Evolutionary conservation across 2,888 invertebrate genomes (phyloP), one percentile per base, ranked within the genome.

Genomic region (Stratiomys singularior): DNA sequence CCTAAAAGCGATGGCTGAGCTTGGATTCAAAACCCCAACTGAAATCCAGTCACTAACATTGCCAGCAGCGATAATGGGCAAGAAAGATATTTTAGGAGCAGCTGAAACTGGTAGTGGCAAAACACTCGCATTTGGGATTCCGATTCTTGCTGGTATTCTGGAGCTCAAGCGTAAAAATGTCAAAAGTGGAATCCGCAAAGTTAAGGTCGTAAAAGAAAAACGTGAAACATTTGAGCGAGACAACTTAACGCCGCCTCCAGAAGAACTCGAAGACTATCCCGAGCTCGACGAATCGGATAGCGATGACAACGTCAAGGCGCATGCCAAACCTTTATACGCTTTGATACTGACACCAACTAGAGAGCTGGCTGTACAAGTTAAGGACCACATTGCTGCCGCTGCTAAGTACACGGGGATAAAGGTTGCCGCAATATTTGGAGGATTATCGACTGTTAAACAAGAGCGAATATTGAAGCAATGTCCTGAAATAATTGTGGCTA

Each of bases 41-140:
- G 90, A 92, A 82, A 99, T 99, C 83, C 99, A 99, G 86, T 88
- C 91, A 23, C 84, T 93, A 79, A 91, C 93, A 0, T 87, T 97
- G 58, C 94, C 96, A 0, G 90, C 95, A 66, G 96, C 97, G 46
- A 93, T 97, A 82, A 90, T 93, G 84, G 98, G 92, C 56, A 90
- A 92, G 67, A 91, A 94, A 87, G 98, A 99, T 86, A 95, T 99
- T 81, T 87, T 99, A 0, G 99, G 98, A n/a, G 99, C 99, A 77
- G 99, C 99, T 1, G 98, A 99, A 89, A 99, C 99, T 0, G 99
- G 99, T 0, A 98, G 98, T 87, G 99, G 99, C 0, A 99, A 99
- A 89, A 99, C 99, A 0, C 88, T 99, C 74, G 99, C 99, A 0
- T 99, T 99, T 88, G 98, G 96, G 0, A 94, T 99, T 78, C 99